Evolutionary conservation across 2,113 vertebrate genomes (phyloP), one percentile per base, ranked within the genome.

Genomic region (Xenopus tropicalis): DNA sequence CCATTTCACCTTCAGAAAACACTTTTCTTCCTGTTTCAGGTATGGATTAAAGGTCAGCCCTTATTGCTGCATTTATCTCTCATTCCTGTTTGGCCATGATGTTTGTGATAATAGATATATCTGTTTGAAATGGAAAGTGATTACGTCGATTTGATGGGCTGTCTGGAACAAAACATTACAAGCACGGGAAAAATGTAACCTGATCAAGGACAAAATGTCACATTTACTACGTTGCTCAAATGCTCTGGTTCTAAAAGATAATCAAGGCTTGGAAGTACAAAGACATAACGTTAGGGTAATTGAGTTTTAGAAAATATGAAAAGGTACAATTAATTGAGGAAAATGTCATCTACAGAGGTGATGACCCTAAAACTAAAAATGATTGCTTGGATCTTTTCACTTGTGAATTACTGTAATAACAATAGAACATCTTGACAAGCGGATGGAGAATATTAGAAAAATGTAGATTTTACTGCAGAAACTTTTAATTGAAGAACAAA

Each of bases 1-100:
- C 82, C 79, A 79, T 83, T 85, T 84, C 83, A 79, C 82, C 78
- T 82, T 87, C 83, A 80, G 77, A 83, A 83, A 82, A 81, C 61
- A 79, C 80, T 79, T 79, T 76, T 61, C 43, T 44, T 69, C 76
- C 22, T 78, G 58, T 79, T 14, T 44, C 72, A 69, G 70, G 77
- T 79, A 48, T 43, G 61, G 24, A 80, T 70, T 37, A 63, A 75
- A 81, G 22, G 66, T 72, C 79, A 59, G 21, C 58, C 71, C 68
- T 56, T 59, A 59, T 76, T 46, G 29, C 75, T 78, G 71, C 48
- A 83, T 84, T 88, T 85, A 67, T 83, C 74, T 83, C 70, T 69
- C 8, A 9, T 43, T 69, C 58, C 65, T 66, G n/a, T 61, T 77
- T 70, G 77, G 70, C 79, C 72, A 8, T 22, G 19, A 74, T 48